phyloP scores from a whole-genome alignment of 2,888 invertebrate genomes.

The Marasmarcha lunaedactyla region DNA sequence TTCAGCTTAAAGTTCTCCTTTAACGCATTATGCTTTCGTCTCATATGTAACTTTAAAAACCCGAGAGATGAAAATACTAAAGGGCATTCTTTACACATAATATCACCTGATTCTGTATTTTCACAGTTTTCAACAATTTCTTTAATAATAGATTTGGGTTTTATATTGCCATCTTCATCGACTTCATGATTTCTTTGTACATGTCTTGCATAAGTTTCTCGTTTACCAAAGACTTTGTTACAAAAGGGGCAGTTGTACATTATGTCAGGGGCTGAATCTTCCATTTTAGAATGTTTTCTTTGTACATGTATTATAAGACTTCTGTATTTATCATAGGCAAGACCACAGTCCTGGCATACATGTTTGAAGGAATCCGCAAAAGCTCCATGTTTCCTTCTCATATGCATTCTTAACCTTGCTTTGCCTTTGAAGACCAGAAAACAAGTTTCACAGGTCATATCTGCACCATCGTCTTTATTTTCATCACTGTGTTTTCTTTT shows the following conservation, averaged over 20 bases:
- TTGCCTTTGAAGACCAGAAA: slow-evolving; percentile 53
- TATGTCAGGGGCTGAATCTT: slow-evolving; percentile 29
- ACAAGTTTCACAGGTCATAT: slow-evolving; percentile 40
- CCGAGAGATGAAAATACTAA: slow-evolving; percentile 47
- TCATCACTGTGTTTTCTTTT: slow-evolving; percentile 49
- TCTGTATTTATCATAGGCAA: slow-evolving; percentile 51
- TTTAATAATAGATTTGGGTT: slow-evolving; percentile 11
- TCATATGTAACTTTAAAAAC: slow-evolving; percentile 53
- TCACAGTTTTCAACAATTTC: slow-evolving; percentile 25
- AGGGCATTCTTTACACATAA: slow-evolving; percentile 47
- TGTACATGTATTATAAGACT: slow-evolving; percentile 49
- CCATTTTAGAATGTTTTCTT: slow-evolving; percentile 37
- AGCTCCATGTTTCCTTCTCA: slow-evolving; percentile 49
- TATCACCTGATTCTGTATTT: slow-evolving; percentile 44
- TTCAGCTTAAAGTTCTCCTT: slow-evolving; percentile 47
- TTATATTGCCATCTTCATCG: slow-evolving; percentile 26
- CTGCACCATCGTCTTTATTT: slow-evolving; percentile 31
- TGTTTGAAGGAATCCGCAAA: slow-evolving; percentile 47
- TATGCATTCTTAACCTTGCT: slow-evolving; percentile 48
- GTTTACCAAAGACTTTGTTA: slow-evolving; percentile 40
- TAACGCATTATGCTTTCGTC: slow-evolving; percentile 50
- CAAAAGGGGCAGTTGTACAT: slow-evolving; percentile 54
- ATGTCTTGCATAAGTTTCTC: slow-evolving; percentile 53
- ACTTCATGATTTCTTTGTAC: slow-evolving; percentile 51
- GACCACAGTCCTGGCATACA: slow-evolving; percentile 42